phyloP scores from a whole-genome alignment of 2,888 invertebrate species.

The Phoenoteleia sp. region DNA sequence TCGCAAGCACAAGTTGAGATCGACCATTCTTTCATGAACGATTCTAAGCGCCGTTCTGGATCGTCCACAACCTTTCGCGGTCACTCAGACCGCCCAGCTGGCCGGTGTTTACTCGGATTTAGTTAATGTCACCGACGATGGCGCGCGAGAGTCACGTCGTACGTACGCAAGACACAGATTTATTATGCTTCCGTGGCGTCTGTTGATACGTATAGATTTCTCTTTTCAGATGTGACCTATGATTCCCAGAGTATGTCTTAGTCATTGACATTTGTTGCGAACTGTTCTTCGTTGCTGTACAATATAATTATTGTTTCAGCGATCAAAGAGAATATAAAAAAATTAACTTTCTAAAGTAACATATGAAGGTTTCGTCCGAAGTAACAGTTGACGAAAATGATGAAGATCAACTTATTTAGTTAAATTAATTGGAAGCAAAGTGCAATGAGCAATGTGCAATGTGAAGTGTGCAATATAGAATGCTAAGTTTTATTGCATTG shows the following conservation, averaged over 20 bases:
- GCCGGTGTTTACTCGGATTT: conserved; percentile 84
- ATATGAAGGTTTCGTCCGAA: conserved; percentile 25
- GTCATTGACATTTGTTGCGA: conserved; percentile 64
- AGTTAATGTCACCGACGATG: conserved; percentile 80
- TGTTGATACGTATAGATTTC: conserved; percentile 53
- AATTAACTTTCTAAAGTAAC: conserved; percentile 41
- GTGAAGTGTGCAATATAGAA: too few species aligned
- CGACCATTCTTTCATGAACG: conserved; percentile 16
- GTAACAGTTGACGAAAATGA: conserved; percentile 16
- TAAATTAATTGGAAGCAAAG: not conserved
- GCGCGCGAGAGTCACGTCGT: conserved; percentile 77
- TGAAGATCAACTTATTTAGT: not conserved
- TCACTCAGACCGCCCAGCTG: conserved; percentile 78
- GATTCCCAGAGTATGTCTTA: conserved; percentile 51
- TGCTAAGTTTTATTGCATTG: too few species aligned
- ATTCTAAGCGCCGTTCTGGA: conserved; percentile 76
- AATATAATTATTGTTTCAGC: conserved; percentile 57
- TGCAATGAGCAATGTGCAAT: conserved; percentile 13
- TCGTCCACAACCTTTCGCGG: conserved; percentile 74
- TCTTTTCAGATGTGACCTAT: conserved; percentile 59
- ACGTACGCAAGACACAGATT: conserved; percentile 41
- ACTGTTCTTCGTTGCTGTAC: conserved; percentile 55
- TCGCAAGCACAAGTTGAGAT: conserved; percentile 36
- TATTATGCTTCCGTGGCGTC: conserved; percentile 35
- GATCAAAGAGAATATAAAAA: conserved; percentile 20